Conservation (phyloP, 2,888 invertebrate genomes). For the Ormyrus nitidulus region DNA sequence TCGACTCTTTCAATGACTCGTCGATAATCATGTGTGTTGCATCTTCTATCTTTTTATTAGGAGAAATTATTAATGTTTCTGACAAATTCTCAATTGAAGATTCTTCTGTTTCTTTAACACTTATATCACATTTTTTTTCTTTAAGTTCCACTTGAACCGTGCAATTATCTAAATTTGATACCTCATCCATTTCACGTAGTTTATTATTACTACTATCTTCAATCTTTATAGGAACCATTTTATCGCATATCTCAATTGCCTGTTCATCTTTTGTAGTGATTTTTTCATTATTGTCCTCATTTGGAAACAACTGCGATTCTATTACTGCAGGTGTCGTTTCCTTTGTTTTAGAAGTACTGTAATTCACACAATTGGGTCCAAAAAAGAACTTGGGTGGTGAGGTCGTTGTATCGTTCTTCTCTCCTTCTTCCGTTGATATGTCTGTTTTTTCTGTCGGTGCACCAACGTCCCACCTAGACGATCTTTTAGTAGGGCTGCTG, state of each 20-base stretch:
- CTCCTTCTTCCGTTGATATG: constrained; percentile 62
- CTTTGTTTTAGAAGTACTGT: constrained; percentile 51
- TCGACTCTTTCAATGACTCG: background rate
- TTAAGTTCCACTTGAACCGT: constrained; percentile 29
- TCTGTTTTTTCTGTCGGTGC: constrained; percentile 70
- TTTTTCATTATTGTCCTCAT: constrained; percentile 47
- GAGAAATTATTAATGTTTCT: background rate
- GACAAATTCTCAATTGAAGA: background rate
- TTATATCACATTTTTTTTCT: constrained; percentile 49
- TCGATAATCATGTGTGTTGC: background rate
- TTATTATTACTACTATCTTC: background rate
- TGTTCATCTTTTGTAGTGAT: constrained; percentile 44
- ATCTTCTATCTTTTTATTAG: constrained; percentile 4
- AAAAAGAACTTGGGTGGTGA: constrained; percentile 72
- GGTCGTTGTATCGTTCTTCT: constrained; percentile 13
- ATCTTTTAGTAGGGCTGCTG: constrained; percentile 66
- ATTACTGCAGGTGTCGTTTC: constrained; percentile 41
- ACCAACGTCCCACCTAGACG: constrained; percentile 76
- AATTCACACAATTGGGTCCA: constrained; percentile 73
- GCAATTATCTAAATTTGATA: background rate
- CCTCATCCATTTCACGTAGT: constrained; percentile 1
- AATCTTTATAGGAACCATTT: constrained; percentile 47
- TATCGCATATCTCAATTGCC: constrained; percentile 36
- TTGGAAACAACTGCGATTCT: too few relatives aligned
- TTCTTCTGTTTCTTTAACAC: constrained; percentile 3